Evolutionary conservation across 1,140 invertebrate genomes (phyloP).

Genomic region (Apis cerana): DNA sequence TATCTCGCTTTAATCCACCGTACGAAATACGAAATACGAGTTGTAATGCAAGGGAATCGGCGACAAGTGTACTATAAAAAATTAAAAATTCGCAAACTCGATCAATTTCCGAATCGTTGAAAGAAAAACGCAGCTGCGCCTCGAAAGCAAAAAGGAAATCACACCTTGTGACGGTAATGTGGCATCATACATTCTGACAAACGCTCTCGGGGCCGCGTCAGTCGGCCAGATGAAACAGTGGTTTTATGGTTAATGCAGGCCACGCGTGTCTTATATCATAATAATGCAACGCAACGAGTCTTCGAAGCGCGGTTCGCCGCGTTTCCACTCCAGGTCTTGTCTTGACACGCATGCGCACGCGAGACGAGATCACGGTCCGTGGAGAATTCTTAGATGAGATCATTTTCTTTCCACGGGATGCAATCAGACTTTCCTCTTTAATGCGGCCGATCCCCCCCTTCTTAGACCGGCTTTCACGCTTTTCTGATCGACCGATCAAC

Average conservation of each 20-base stretch:
- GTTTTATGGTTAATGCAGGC: slow-evolving; percentile 58
- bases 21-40: too few relatives aligned
- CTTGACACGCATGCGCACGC: not conserved
- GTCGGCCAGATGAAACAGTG: slow-evolving; percentile 50
- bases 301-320: slow-evolving; percentile 45
- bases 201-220: slow-evolving; percentile 53
- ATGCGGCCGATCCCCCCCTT: not conserved
- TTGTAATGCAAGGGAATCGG: too few relatives aligned
- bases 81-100: too few relatives aligned
- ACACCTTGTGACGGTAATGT: slow-evolving; percentile 65
- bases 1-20: too few relatives aligned
- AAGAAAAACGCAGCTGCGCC: not conserved
- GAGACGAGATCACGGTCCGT: not conserved
- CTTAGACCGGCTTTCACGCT: slow-evolving; percentile 14
- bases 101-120: not conserved
- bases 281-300: slow-evolving; percentile 63
- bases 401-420: slow-evolving; percentile 36
- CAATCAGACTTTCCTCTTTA: slow-evolving; percentile 40
- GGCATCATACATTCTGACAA: slow-evolving; percentile 59
- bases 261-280: slow-evolving; percentile 70
- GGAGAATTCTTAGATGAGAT: slow-evolving; percentile 46
- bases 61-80: too few relatives aligned
- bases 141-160: slow-evolving; percentile 30
- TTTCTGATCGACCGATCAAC: not conserved
- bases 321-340: slow-evolving; percentile 23